phyloP scores from a whole-genome alignment of 2,113 vertebrate species.

The Carassius gibelio region DNA sequence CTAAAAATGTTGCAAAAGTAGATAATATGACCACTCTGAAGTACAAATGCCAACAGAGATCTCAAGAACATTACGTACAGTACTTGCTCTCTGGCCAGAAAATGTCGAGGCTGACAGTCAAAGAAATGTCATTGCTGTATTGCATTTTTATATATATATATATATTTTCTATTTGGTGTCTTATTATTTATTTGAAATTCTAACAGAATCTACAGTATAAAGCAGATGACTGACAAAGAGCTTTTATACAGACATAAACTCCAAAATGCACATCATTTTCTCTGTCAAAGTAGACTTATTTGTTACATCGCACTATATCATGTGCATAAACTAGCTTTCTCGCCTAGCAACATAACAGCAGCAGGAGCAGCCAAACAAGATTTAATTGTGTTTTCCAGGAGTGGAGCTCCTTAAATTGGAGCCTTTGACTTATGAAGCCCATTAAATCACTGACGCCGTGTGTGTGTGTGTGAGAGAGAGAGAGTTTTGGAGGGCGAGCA shows the following conservation, averaged over 20 bases:
- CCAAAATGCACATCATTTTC: not conserved
- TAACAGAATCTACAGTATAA: not conserved
- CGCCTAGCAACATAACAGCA: slow-evolving; percentile 52
- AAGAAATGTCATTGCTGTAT: not conserved
- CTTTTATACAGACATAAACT: not conserved
- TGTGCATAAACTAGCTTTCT: slow-evolving; percentile 43
- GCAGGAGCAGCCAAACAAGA: slow-evolving; percentile 50
- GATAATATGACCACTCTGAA: not conserved
- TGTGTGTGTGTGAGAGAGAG: slow-evolving; percentile 1
- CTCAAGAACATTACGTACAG: not conserved
- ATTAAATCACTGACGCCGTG: slow-evolving; percentile 59
- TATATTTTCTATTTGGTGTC: too few species aligned
- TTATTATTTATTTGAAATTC: too few species aligned
- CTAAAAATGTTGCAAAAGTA: not conserved
- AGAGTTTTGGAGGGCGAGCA: too few species aligned
- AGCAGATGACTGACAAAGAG: not conserved
- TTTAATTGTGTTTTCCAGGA: slow-evolving; percentile 52
- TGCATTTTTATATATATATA: too few species aligned
- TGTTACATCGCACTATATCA: not conserved
- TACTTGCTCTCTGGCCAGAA: not conserved
- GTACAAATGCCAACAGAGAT: not conserved
- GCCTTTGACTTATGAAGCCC: slow-evolving; percentile 55
- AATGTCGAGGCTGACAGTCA: not conserved
- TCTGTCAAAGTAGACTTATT: not conserved
- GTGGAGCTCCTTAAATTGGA: slow-evolving; percentile 54